Evolutionary conservation across 2,888 invertebrate species (phyloP).

Genomic region (Coleophora flavipennella): DNA sequence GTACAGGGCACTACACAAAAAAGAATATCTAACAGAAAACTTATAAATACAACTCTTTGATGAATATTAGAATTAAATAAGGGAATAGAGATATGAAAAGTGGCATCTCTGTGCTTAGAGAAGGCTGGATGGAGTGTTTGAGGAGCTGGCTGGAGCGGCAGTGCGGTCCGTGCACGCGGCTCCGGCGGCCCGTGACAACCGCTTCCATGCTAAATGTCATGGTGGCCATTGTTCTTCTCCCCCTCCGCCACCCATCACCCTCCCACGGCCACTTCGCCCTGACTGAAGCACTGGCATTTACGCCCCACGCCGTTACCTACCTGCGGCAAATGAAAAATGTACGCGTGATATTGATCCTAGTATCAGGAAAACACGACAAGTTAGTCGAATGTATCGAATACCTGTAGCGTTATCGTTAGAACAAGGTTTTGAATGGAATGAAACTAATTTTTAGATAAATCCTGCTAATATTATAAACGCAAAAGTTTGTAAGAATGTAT

Average conservation of each 20-base stretch:
- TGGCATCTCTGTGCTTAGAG: neutral
- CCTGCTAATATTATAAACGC: no score
- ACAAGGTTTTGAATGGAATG: no score
- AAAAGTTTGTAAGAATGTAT: no score
- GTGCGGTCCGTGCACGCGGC: conserved; percentile 53
- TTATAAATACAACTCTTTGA: neutral
- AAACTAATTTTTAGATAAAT: no score
- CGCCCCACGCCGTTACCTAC: conserved; percentile 45
- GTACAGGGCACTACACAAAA: no score
- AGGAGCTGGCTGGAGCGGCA: conserved; percentile 47
- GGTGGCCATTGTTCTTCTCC: conserved; percentile 65
- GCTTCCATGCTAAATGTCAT: conserved; percentile 72
- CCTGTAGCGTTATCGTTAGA: no score
- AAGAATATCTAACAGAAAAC: neutral
- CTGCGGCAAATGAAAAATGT: conserved; percentile 45
- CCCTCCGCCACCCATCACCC: conserved; percentile 26
- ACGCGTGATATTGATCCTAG: conserved; percentile 42
- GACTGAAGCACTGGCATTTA: conserved; percentile 55
- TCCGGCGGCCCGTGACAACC: conserved; percentile 67
- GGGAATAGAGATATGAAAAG: conserved; percentile 33
- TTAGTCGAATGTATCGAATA: no score
- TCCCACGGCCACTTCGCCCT: conserved; percentile 35
- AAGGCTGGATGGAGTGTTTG: conserved; percentile 29
- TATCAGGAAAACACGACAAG: conserved; percentile 6
- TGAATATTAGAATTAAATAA: conserved; percentile 10